These are phyloP conservation scores for Phyllotreta striolata DNA, from an alignment of 2,888 invertebrate species.

Conservation along the genomic window DNA sequence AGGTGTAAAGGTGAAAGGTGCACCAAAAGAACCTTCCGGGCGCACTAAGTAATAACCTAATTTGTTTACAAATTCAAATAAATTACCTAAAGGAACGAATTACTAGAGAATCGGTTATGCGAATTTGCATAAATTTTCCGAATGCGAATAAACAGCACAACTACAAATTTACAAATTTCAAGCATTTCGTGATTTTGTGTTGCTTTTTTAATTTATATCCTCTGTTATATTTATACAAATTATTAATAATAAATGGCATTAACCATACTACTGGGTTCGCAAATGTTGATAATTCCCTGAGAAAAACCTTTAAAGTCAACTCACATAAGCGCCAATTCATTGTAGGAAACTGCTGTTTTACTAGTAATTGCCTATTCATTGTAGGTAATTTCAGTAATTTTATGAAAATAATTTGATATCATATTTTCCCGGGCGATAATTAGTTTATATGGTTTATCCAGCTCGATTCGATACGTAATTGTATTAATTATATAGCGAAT, in stretches of 20 bases:
- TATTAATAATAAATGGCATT: too few relatives aligned
- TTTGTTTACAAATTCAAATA: constrained; percentile 8
- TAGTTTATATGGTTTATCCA: constrained; percentile 13
- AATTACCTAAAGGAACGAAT: neutral
- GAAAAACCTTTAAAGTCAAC: too few relatives aligned
- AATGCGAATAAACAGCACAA: too few relatives aligned
- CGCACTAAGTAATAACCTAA: constrained; percentile 4
- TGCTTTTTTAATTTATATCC: too few relatives aligned
- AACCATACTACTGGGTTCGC: too few relatives aligned
- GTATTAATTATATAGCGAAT: constrained; percentile 13
- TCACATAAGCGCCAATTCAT: too few relatives aligned
- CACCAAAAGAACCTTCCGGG: constrained; percentile 10
- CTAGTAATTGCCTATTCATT: constrained; percentile 17
- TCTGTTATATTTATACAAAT: too few relatives aligned
- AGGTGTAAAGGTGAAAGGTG: constrained; percentile 22
- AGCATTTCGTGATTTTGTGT: too few relatives aligned
- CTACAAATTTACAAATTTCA: too few relatives aligned
- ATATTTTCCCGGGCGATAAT: constrained; percentile 9
- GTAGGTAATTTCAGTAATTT: constrained; percentile 18
- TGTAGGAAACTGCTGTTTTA: too few relatives aligned
- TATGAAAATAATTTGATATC: constrained; percentile 13
- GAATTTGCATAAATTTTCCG: too few relatives aligned
- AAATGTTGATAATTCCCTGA: too few relatives aligned
- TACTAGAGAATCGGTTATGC: neutral
- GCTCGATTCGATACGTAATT: constrained; percentile 7